These are phyloP conservation scores for Hexactinellida sp. DNA, from an alignment of 37 sponge, comb jelly and placozoan genomes.

Conservation along the genomic window DNA sequence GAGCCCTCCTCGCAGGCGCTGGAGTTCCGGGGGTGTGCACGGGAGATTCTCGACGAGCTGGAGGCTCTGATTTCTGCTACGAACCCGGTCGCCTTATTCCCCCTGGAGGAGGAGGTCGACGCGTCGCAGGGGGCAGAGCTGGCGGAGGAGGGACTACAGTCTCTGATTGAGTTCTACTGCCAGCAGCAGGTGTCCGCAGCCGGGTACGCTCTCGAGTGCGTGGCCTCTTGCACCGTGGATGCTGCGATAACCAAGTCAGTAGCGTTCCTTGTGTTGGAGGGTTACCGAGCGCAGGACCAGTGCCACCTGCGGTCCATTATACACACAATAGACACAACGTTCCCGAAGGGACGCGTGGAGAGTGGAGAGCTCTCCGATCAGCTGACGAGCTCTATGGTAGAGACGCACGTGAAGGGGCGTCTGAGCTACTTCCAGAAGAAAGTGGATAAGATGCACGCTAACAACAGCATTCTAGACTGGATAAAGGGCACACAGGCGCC, in stretches of 20 bases:
- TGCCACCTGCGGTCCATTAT: neutral
- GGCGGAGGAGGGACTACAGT: neutral
- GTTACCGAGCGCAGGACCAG: neutral
- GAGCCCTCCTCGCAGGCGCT: neutral
- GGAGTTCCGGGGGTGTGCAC: neutral
- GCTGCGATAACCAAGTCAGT: neutral
- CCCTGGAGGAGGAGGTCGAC: neutral
- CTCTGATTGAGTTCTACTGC: neutral
- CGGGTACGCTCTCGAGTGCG: neutral
- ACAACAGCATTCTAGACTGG: constrained; percentile 3
- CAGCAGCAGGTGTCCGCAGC: neutral
- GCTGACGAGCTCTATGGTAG: neutral
- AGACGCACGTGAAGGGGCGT: neutral
- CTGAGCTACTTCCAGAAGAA: neutral
- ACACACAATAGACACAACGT: neutral
- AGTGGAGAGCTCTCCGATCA: neutral
- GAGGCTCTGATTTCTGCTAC: neutral
- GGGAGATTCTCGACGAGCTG: neutral
- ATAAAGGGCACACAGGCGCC: neutral
- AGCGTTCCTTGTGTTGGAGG: neutral
- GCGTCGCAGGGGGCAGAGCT: neutral
- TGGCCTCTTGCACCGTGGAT: neutral
- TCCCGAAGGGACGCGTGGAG: neutral
- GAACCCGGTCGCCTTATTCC: neutral
- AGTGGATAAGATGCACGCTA: neutral